Percentiles rank a stretch among this genome's conserved stretches.
These are phyloP conservation scores for Chlorocebus sabaeus DNA, from an alignment of 2,113 vertebrate species.

Conservation along the genomic window DNA sequence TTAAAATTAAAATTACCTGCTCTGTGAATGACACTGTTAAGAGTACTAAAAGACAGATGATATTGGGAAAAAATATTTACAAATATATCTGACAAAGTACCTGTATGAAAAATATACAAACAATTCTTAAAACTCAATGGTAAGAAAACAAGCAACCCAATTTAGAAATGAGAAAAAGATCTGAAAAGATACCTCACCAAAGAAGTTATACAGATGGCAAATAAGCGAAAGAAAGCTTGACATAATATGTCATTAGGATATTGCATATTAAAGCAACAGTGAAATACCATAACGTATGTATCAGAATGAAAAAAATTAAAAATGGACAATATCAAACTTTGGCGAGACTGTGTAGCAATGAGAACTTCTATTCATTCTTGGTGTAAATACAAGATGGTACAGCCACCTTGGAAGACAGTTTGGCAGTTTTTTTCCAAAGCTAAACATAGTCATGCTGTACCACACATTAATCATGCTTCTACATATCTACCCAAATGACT, in stretches of 20 bases:
- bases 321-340: neutral
- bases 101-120: neutral
- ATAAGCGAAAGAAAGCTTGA: neutral
- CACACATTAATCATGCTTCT: neutral
- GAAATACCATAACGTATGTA: neutral
- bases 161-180: neutral
- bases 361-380: neutral
- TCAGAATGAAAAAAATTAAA: neutral
- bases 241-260: neutral
- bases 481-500: neutral
- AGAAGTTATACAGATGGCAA: neutral
- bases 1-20: neutral
- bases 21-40: neutral
- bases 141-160: neutral
- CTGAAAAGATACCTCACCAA: neutral
- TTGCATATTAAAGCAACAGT: neutral
- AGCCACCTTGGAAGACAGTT: neutral
- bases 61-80: neutral
- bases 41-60: neutral
- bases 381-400: neutral
- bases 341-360: neutral
- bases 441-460: neutral
- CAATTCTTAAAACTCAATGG: neutral
- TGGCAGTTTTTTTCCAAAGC: neutral
- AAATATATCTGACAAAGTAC: neutral